phyloP scores from a whole-genome alignment of 1,140 invertebrate genomes.

The Galendromus occidentalis region DNA sequence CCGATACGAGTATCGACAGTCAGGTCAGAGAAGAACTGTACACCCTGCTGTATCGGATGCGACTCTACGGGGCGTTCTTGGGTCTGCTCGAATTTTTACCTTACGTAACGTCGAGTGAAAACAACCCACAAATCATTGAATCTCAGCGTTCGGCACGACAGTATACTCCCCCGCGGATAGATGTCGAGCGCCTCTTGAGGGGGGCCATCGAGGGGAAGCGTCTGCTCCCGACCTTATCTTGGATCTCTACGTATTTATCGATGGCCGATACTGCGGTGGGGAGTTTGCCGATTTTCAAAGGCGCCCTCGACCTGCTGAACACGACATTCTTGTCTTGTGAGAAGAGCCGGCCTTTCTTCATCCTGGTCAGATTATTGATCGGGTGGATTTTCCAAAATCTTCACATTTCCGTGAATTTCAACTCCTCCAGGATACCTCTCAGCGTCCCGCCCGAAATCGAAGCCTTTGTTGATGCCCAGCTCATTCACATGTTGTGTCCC shows the following conservation, averaged over 20 bases:
- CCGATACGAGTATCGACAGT: slow-evolving; percentile 2
- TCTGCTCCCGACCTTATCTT: background rate
- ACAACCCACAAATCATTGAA: background rate
- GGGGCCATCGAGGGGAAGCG: background rate
- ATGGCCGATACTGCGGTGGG: background rate
- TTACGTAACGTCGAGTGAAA: background rate
- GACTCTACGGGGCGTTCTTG: background rate
- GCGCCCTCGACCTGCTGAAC: background rate
- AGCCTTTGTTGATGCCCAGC: background rate
- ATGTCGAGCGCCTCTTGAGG: background rate
- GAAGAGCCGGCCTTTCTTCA: background rate
- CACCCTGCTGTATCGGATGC: background rate
- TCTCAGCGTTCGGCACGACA: background rate
- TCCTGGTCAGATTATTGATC: background rate
- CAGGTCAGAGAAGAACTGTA: background rate
- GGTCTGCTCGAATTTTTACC: background rate
- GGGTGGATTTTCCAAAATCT: background rate
- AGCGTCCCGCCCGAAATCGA: background rate
- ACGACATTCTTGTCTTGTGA: background rate
- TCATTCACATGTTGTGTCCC: background rate
- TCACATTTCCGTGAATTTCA: background rate
- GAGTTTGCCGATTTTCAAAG: background rate
- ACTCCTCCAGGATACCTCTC: background rate
- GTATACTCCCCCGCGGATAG: background rate
- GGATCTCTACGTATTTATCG: background rate